phyloP scores from a whole-genome alignment of 2,888 invertebrate genomes.

The Dyspetes luteomarginatus region DNA sequence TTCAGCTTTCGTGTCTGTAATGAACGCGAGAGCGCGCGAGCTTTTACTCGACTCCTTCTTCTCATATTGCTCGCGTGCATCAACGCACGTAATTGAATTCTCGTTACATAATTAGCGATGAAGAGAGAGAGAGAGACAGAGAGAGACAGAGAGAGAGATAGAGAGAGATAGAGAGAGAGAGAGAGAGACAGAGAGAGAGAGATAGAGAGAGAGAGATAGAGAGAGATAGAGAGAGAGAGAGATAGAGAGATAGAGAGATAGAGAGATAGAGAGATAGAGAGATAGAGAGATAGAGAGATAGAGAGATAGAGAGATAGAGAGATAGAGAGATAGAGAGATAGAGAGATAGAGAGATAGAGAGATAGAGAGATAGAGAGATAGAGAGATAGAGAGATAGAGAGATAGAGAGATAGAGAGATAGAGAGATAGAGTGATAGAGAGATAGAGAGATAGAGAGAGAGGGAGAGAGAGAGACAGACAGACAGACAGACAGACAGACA shows the following conservation, averaged over 20 bases:
- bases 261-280: neutral
- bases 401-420: slow-evolving; percentile 54
- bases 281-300: slow-evolving; percentile 13
- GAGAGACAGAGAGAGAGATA: slow-evolving; percentile 4
- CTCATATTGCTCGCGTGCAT: slow-evolving; percentile 65
- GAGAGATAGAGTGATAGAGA: neutral
- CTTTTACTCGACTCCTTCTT: slow-evolving; percentile 38
- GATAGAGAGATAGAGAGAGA: neutral
- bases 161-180: neutral
- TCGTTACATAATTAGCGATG: slow-evolving; percentile 71
- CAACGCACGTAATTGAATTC: slow-evolving; percentile 66
- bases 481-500: no score
- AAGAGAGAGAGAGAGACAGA: neutral
- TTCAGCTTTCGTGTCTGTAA: slow-evolving; percentile 67
- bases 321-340: no score
- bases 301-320: neutral
- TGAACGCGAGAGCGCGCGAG: slow-evolving; percentile 66
- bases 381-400: neutral
- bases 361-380: neutral
- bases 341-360: no score
- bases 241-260: slow-evolving; percentile 12
- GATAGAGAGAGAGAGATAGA: neutral
- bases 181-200: slow-evolving; percentile 17
- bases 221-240: slow-evolving; percentile 1
- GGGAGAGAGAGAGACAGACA: no score